phyloP scores from a whole-genome alignment of 2,888 invertebrate species.

The Leucophora obtusa region DNA sequence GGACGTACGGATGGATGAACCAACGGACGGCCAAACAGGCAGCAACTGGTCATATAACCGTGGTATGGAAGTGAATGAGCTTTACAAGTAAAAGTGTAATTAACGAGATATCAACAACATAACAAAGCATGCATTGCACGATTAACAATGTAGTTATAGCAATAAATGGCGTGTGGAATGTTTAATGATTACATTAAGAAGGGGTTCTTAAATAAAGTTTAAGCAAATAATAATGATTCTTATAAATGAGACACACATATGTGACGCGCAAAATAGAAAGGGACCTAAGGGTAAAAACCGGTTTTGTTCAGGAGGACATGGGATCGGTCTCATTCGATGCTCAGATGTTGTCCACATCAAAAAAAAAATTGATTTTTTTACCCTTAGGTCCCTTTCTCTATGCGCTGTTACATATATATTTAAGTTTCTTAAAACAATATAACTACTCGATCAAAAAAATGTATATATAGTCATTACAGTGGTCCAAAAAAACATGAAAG shows the following conservation, averaged over 20 bases:
- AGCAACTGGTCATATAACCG: slow-evolving; percentile 11
- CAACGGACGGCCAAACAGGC: neutral
- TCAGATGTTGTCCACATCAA: too few relatives aligned
- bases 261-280: too few relatives aligned
- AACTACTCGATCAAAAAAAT: too few relatives aligned
- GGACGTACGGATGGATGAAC: neutral
- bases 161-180: slow-evolving; percentile 65
- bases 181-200: slow-evolving; percentile 60
- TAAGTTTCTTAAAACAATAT: too few relatives aligned
- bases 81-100: slow-evolving; percentile 63
- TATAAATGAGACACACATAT: neutral
- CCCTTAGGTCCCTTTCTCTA: too few relatives aligned
- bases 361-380: too few relatives aligned
- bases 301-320: too few relatives aligned
- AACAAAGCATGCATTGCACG: slow-evolving; percentile 34
- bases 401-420: too few relatives aligned
- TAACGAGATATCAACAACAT: slow-evolving; percentile 57
- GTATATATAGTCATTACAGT: too few relatives aligned
- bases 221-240: neutral
- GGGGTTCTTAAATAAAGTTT: neutral
- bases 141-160: slow-evolving; percentile 54
- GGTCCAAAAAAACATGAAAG: too few relatives aligned
- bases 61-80: slow-evolving; percentile 38
- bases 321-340: too few relatives aligned
- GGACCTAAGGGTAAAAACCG: too few relatives aligned